Percentiles rank a stretch among this genome's conserved stretches.
Conservation (phyloP, 2,888 invertebrate genomes). For the Noctua comes region DNA sequence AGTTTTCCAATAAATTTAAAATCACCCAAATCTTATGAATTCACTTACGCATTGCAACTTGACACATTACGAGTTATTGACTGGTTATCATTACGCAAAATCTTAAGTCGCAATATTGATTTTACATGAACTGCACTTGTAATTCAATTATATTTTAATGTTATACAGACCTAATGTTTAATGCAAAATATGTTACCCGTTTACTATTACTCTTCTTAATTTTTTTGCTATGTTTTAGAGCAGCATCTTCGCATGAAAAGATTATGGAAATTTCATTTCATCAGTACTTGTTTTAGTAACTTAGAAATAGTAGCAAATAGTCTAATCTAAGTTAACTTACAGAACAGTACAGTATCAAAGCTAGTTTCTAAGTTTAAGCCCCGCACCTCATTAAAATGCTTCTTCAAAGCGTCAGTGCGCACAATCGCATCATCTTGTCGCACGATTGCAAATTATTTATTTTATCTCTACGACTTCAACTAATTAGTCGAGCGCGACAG, state of each 20-base stretch:
- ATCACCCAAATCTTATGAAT: conserved; percentile 38
- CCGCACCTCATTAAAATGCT: conserved; percentile 69
- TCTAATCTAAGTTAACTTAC: conserved; percentile 12
- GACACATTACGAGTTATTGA: conserved; percentile 32
- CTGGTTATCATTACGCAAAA: conserved; percentile 47
- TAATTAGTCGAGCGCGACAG: conserved; percentile 87
- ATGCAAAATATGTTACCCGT: too few relatives aligned
- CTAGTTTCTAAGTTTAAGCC: conserved; percentile 53
- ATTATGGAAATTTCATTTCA: background rate
- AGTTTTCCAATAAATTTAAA: conserved; percentile 34
- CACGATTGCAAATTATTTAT: conserved; percentile 80
- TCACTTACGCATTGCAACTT: conserved; percentile 33
- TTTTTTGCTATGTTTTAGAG: background rate
- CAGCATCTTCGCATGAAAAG: too few relatives aligned
- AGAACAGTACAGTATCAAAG: conserved; percentile 33
- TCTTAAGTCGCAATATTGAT: conserved; percentile 33
- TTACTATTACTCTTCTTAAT: too few relatives aligned
- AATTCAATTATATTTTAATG: conserved; percentile 44
- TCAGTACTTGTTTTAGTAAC: background rate
- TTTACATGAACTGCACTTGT: conserved; percentile 40
- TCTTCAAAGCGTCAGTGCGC: conserved; percentile 71
- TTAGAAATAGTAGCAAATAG: background rate
- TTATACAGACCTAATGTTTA: too few relatives aligned
- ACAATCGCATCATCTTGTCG: conserved; percentile 72
- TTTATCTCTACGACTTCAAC: conserved; percentile 82